A percentile compares a stretch with the other conserved stretches of the same genome.
Evolutionary conservation across 64 coral and sea anemone species (phyloP).

Genomic region (Dendrophyllia cribrosa): DNA sequence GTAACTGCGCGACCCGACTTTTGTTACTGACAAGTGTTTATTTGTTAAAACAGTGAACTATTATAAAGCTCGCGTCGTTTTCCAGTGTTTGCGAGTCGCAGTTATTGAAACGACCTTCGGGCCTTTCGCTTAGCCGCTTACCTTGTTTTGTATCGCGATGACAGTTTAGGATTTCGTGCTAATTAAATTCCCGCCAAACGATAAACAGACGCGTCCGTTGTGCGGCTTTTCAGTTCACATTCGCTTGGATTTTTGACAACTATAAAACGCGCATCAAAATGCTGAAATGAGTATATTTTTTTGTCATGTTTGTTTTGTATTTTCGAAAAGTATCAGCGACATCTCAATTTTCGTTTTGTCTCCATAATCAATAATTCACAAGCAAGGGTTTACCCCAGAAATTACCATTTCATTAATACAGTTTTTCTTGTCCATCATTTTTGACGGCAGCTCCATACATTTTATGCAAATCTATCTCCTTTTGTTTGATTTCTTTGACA

Average conservation of each 20-base stretch:
- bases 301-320: background rate
- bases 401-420: background rate
- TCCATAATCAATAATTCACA: background rate
- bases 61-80: background rate
- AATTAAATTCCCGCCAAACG: background rate
- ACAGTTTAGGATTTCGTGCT: background rate
- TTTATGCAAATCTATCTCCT: constrained; percentile 24
- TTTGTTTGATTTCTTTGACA: constrained; percentile 8
- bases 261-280: background rate
- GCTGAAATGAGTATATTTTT: background rate
- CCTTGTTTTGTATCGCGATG: background rate
- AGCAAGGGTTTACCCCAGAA: background rate
- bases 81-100: background rate
- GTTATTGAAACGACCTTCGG: background rate
- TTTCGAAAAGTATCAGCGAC: background rate
- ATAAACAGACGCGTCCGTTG: background rate
- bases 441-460: background rate
- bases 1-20: background rate
- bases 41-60: background rate
- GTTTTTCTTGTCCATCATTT: background rate
- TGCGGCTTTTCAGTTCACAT: background rate
- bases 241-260: background rate
- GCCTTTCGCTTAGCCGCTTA: background rate
- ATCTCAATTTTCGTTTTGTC: background rate
- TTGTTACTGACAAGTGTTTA: constrained; percentile 29